Conservation (phyloP, 2,888 invertebrate genomes). For the Drosophila mulleri region DNA sequence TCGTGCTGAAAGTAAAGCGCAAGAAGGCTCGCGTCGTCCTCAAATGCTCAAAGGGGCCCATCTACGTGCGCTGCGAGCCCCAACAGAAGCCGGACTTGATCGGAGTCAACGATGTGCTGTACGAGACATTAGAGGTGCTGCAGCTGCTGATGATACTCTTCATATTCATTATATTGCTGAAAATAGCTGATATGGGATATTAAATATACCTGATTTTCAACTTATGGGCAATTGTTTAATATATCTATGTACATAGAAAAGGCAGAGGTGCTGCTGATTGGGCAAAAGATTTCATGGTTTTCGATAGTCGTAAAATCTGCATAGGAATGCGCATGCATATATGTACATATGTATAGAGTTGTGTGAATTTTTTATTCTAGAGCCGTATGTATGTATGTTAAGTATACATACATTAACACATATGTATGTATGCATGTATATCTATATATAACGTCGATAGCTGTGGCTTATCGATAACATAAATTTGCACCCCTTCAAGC, state of each 20-base stretch:
- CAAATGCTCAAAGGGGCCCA: constrained; percentile 1
- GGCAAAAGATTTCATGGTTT: background rate
- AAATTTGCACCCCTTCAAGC: background rate
- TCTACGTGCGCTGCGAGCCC: constrained; percentile 23
- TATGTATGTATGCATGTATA: too few relatives aligned
- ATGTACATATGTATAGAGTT: too few relatives aligned
- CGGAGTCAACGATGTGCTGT: background rate
- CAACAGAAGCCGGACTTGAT: background rate
- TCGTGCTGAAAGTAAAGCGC: background rate
- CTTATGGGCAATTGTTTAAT: background rate
- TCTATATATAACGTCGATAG: background rate
- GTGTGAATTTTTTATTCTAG: too few relatives aligned
- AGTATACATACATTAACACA: too few relatives aligned
- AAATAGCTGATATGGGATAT: background rate
- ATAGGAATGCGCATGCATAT: too few relatives aligned
- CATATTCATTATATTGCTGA: constrained; percentile 22
- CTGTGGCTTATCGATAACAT: background rate
- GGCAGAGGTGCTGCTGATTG: background rate
- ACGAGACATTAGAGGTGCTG: constrained; percentile 16
- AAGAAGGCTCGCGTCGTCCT: background rate
- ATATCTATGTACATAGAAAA: background rate
- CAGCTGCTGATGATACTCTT: constrained; percentile 34
- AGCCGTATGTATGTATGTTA: too few relatives aligned
- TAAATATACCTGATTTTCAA: constrained; percentile 1
- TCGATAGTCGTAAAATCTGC: background rate